Evolutionary conservation across 2,797 vertebrate genomes (phyloP).

Genomic region (Pantherophis vulpinus): DNA sequence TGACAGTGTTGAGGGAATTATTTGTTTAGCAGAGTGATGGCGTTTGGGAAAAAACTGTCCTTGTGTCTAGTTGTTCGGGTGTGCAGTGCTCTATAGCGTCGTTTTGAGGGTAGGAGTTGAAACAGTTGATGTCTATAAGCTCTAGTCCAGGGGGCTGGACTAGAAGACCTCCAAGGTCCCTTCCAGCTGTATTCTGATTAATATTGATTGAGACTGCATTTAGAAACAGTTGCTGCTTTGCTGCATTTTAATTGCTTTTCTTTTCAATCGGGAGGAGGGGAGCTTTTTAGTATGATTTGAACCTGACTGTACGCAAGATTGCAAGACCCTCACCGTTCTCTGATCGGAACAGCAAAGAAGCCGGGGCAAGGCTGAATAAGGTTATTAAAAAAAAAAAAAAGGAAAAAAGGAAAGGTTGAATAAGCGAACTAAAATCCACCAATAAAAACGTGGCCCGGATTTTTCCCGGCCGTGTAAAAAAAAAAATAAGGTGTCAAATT

Average conservation of each 20-base stretch:
- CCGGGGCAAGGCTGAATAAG: background rate
- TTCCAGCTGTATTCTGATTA: too few relatives aligned
- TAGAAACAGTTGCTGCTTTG: background rate
- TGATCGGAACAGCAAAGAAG: background rate
- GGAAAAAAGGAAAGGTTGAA: background rate
- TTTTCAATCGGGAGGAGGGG: background rate
- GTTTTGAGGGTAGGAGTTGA: too few relatives aligned
- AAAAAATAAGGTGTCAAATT: background rate
- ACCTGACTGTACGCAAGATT: background rate
- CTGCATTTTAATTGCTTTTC: background rate
- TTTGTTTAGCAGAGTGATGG: too few relatives aligned
- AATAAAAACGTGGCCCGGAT: background rate
- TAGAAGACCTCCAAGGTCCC: too few relatives aligned
- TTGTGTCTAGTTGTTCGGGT: too few relatives aligned
- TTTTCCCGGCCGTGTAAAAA: background rate
- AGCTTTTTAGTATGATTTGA: background rate
- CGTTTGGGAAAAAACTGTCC: too few relatives aligned
- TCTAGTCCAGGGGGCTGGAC: too few relatives aligned
- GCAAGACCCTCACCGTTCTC: background rate
- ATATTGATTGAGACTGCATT: background rate
- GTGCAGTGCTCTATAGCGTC: too few relatives aligned
- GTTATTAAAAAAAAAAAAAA: too few relatives aligned
- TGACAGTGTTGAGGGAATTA: too few relatives aligned
- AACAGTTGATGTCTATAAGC: too few relatives aligned
- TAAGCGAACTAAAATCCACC: background rate